Conservation (phyloP, 2,113 vertebrate species). For the Anoura caudifer region DNA sequence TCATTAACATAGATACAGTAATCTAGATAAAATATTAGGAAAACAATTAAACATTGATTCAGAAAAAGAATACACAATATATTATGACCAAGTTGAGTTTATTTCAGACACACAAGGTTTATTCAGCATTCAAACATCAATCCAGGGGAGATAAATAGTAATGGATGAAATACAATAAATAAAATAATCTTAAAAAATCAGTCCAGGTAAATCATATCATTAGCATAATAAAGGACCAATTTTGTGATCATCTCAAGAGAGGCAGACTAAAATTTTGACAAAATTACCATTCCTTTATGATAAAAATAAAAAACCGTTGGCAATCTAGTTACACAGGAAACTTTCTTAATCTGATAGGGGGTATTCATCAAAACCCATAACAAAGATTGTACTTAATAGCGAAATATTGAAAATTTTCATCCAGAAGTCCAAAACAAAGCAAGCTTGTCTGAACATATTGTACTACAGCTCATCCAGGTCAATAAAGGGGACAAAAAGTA, state of each 20-base stretch:
- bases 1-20: not conserved
- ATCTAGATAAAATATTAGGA: not conserved
- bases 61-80: not conserved
- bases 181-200: not conserved
- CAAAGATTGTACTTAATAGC: not conserved
- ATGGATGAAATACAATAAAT: too few relatives aligned
- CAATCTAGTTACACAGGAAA: not conserved
- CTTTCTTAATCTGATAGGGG: not conserved
- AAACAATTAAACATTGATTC: not conserved
- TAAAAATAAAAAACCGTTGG: not conserved
- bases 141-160: too few relatives aligned
- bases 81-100: not conserved
- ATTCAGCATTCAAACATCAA: not conserved
- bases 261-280: not conserved
- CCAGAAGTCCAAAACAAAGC: not conserved
- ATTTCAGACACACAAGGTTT: slow-evolving; percentile 1
- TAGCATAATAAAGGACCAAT: not conserved
- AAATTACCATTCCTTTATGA: not conserved
- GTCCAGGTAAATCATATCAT: not conserved
- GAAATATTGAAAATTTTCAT: not conserved
- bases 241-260: not conserved
- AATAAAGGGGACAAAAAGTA: not conserved
- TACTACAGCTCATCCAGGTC: not conserved
- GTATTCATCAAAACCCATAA: not conserved
- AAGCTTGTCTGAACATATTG: not conserved